A percentile compares a stretch with the other conserved stretches of the same genome.
phyloP scores from a whole-genome alignment of 2,113 vertebrate species.

The Cephalopholis sonnerati region DNA sequence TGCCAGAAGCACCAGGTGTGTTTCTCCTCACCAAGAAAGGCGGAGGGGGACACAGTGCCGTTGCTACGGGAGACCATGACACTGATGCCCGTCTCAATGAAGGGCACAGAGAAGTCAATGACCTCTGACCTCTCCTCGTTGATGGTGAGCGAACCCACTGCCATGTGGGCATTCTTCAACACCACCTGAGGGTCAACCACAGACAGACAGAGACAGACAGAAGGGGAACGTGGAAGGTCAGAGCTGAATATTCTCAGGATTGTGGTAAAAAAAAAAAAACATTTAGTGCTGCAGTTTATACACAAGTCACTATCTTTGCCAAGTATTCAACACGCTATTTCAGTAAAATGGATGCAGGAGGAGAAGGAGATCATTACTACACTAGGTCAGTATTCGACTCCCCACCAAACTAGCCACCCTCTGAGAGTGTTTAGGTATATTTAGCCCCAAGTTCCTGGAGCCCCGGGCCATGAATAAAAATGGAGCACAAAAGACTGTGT shows the following conservation, averaged over 20 bases:
- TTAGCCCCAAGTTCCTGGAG: conserved; percentile 65
- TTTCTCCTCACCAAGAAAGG: conserved; percentile 92
- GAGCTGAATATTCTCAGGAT: background rate
- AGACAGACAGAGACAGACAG: conserved; percentile 10
- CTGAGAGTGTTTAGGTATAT: conserved; percentile 73
- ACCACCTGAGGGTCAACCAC: conserved; percentile 88
- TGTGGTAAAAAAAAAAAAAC: background rate
- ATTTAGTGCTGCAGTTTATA: background rate
- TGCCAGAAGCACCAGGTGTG: conserved; percentile 36
- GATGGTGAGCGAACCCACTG: conserved; percentile 97
- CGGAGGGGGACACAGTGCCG: conserved; percentile 98
- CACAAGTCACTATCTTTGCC: background rate
- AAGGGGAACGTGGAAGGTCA: conserved; percentile 34
- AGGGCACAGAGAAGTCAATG: conserved; percentile 98
- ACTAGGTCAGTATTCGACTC: conserved; percentile 9
- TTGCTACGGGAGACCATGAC: conserved; percentile 99
- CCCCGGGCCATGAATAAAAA: conserved; percentile 63
- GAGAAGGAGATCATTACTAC: conserved; percentile 11
- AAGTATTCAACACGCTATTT: background rate
- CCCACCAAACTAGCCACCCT: conserved; percentile 10
- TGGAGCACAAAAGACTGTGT: conserved; percentile 60
- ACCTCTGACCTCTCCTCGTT: conserved; percentile 98
- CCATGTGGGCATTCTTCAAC: conserved; percentile 97
- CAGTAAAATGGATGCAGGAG: background rate
- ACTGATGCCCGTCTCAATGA: conserved; percentile 98